These are phyloP conservation scores for Neomicropteryx cornuta DNA, from an alignment of 1,140 invertebrate species.

Conservation along the genomic window DNA sequence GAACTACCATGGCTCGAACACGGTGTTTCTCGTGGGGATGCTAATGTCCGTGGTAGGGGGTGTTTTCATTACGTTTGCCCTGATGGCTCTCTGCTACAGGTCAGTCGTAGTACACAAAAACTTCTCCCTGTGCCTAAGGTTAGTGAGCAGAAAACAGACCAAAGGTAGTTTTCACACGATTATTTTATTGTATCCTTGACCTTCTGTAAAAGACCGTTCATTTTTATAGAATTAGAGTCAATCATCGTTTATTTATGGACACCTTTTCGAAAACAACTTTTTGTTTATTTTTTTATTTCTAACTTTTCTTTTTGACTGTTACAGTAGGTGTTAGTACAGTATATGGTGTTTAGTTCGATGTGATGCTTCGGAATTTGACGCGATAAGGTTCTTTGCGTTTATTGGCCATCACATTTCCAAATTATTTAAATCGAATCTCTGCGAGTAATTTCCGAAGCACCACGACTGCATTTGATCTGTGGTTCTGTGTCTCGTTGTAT, in stretches of 20 bases:
- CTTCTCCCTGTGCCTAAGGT: conserved; percentile 93
- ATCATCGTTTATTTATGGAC: too few species aligned
- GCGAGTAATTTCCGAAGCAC: too few species aligned
- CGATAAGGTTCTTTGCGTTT: too few species aligned
- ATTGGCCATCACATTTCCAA: too few species aligned
- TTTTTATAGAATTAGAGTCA: too few species aligned
- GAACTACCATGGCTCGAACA: conserved; percentile 90
- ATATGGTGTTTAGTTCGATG: not conserved
- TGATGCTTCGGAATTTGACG: conserved; percentile 11
- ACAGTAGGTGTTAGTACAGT: not conserved
- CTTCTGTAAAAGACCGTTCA: too few species aligned
- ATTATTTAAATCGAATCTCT: too few species aligned
- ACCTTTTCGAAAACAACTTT: too few species aligned
- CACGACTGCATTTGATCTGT: conserved; percentile 40
- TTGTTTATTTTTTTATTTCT: too few species aligned
- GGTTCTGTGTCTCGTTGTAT: conserved; percentile 24
- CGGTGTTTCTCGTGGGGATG: conserved; percentile 91
- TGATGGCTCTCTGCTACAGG: conserved; percentile 98
- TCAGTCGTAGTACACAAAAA: conserved; percentile 96
- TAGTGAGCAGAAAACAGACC: conserved; percentile 74
- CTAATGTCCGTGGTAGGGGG: conserved; percentile 97
- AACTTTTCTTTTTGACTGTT: too few species aligned
- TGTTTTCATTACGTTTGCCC: conserved; percentile 95
- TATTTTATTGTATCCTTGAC: conserved; percentile 17
- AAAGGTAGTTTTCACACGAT: conserved; percentile 48